Percentiles rank a stretch among this genome's conserved stretches.
phyloP scores from a whole-genome alignment of 2,113 vertebrate genomes.

The Sebastes fasciatus region DNA sequence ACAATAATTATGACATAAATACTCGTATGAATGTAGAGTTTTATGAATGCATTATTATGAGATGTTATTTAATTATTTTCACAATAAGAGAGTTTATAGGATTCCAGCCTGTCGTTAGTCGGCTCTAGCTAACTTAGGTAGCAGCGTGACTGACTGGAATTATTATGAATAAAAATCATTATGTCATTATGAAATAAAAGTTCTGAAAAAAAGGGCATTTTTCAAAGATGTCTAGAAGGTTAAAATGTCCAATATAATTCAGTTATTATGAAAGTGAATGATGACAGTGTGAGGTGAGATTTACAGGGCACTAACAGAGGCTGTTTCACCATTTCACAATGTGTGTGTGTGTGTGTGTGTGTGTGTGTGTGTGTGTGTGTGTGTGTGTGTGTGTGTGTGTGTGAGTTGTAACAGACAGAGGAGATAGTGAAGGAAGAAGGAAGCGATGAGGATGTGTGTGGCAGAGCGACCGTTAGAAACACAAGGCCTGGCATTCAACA shows the following conservation, averaged over 20 bases:
- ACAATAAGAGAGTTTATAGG: not conserved
- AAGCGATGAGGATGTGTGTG: slow-evolving; percentile 64
- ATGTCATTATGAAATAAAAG: too few species aligned
- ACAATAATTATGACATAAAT: not conserved
- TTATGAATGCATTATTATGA: not conserved
- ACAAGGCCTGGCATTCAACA: slow-evolving; percentile 35
- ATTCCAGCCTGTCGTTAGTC: too few species aligned
- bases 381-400: not conserved
- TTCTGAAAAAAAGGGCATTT: too few species aligned
- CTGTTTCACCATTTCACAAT: slow-evolving; percentile 44
- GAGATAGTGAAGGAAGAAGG: slow-evolving; percentile 61
- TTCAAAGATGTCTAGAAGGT: too few species aligned
- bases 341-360: slow-evolving; percentile 8
- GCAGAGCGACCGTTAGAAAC: slow-evolving; percentile 55
- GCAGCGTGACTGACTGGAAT: too few species aligned
- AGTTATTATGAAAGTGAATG: not conserved
- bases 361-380: not conserved
- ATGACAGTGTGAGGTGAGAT: not conserved
- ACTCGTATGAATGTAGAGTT: not conserved
- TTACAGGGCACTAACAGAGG: not conserved
- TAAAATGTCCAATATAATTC: too few species aligned
- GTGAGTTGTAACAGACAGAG: slow-evolving; percentile 36
- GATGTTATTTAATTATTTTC: not conserved
- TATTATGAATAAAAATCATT: too few species aligned
- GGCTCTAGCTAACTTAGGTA: not conserved